phyloP scores from a whole-genome alignment of 2,113 vertebrate species.

The Poeciliopsis retropinna region DNA sequence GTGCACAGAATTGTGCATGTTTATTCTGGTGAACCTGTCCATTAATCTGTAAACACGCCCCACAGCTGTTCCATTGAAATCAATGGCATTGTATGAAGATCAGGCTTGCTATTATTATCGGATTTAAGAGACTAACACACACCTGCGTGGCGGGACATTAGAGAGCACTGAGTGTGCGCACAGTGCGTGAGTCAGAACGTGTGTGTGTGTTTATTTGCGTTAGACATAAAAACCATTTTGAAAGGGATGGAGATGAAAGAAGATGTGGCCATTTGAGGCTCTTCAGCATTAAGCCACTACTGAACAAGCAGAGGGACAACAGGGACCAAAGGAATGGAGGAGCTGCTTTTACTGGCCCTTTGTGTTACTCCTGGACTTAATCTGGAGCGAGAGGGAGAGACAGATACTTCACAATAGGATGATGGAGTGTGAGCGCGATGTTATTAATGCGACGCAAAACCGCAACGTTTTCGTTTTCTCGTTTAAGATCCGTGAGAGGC shows the following conservation, averaged over 20 bases:
- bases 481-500: background rate
- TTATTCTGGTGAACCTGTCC: conserved; percentile 1
- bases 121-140: conserved; percentile 67
- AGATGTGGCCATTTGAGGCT: conserved; percentile 45
- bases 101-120: conserved; percentile 55
- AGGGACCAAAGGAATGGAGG: conserved; percentile 7
- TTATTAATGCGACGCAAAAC: background rate
- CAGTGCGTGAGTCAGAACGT: conserved; percentile 8
- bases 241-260: conserved; percentile 55
- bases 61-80: conserved; percentile 60
- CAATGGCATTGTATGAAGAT: conserved; percentile 37
- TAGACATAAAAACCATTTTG: conserved; percentile 39
- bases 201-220: conserved; percentile 30
- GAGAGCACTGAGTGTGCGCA: conserved; percentile 29
- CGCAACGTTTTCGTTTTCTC: too few species aligned
- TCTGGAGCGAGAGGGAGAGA: conserved; percentile 10
- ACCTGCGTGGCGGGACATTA: conserved; percentile 65
- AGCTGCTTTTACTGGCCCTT: conserved; percentile 13
- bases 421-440: background rate
- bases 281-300: conserved; percentile 28
- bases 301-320: conserved; percentile 46
- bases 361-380: conserved; percentile 25
- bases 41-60: conserved; percentile 26
- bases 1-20: background rate
- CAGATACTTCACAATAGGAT: background rate